Percentiles rank a stretch among this genome's conserved stretches.
These are phyloP conservation scores for Myiagra hebetior DNA, from an alignment of 2,113 vertebrate species.

Conservation along the genomic window DNA sequence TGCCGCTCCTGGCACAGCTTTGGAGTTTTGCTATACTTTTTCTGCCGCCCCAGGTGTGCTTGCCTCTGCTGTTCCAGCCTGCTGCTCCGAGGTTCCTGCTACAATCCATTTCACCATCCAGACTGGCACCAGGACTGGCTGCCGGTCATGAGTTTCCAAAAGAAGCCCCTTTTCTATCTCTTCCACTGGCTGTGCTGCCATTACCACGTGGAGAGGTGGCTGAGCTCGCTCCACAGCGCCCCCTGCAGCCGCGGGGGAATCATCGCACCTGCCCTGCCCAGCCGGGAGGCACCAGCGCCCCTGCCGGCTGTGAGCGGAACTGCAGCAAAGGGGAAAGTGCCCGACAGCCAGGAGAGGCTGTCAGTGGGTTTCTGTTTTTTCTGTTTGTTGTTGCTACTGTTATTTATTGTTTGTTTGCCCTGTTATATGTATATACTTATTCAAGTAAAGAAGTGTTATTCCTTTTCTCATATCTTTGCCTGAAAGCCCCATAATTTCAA, in stretches of 20 bases:
- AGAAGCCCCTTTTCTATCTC: accelerated
- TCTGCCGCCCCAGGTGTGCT: accelerated
- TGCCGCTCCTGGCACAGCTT: accelerated
- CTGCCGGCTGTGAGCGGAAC: neutral
- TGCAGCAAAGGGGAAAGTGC: accelerated
- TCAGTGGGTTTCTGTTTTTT: accelerated
- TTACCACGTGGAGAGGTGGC: neutral
- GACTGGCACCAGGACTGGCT: accelerated
- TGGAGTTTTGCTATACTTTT: neutral
- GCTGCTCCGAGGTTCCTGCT: neutral
- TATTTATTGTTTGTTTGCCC: neutral
- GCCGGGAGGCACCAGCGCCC: neutral
- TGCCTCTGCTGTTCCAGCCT: accelerated
- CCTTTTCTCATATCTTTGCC: neutral
- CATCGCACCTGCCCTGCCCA: neutral
- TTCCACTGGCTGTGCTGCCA: neutral
- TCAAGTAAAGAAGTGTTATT: neutral
- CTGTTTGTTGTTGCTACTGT: neutral
- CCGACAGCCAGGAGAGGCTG: neutral
- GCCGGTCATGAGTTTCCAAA: neutral
- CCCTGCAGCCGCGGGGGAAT: accelerated
- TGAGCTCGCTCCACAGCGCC: neutral
- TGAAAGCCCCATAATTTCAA: neutral
- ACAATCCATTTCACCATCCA: accelerated
- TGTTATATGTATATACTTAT: neutral